These are phyloP conservation scores for Pocota personata DNA, from an alignment of 2,888 invertebrate genomes.

Conservation along the genomic window DNA sequence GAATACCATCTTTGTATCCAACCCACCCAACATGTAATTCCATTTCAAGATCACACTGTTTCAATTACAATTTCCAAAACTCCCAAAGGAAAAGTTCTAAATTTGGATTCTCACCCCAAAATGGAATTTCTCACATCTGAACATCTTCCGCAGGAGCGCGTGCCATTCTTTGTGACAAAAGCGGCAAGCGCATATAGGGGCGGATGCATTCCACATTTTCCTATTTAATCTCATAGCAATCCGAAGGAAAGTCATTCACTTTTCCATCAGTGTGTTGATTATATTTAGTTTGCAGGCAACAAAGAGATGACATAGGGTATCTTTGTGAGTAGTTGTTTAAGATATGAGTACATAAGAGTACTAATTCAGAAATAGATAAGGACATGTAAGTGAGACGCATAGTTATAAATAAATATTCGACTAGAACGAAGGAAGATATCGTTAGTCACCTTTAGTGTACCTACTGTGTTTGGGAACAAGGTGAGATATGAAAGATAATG, in stretches of 20 bases:
- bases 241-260: slow-evolving; percentile 43
- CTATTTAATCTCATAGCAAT: neutral
- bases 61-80: slow-evolving; percentile 10
- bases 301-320: slow-evolving; percentile 11
- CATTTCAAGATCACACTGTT: slow-evolving; percentile 41
- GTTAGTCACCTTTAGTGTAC: neutral
- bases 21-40: neutral
- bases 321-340: neutral
- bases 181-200: neutral
- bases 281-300: slow-evolving; percentile 30
- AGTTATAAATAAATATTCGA: slow-evolving; percentile 15
- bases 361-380: slow-evolving; percentile 19
- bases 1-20: neutral
- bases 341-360: slow-evolving; percentile 7
- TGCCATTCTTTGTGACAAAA: slow-evolving; percentile 49
- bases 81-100: slow-evolving; percentile 41
- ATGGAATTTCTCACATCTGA: slow-evolving; percentile 31
- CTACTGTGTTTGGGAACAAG: neutral
- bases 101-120: slow-evolving; percentile 54
- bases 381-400: slow-evolving; percentile 20
- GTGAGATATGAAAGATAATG: neutral
- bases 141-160: slow-evolving; percentile 31
- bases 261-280: slow-evolving; percentile 10
- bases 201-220: slow-evolving; percentile 19
- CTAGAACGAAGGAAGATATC: slow-evolving; percentile 27